These are phyloP conservation scores for Aphidius ervi DNA, from an alignment of 1,140 invertebrate genomes.

Conservation along the genomic window DNA sequence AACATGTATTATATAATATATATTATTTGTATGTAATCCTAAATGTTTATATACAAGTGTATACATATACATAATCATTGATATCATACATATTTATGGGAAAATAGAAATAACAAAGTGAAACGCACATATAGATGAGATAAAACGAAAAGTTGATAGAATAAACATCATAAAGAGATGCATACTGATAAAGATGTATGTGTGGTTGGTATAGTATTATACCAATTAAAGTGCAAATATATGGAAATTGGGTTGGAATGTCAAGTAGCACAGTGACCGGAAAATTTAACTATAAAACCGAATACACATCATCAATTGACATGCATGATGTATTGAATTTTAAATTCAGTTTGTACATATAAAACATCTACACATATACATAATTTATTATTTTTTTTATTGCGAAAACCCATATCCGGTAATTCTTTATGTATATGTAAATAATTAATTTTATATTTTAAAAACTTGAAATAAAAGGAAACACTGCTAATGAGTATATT, in stretches of 20 bases:
- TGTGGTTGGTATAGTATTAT: conserved; percentile 26
- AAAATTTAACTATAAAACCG: conserved; percentile 36
- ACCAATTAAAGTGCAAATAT: conserved; percentile 52
- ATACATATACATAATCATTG: background rate
- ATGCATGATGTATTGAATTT: conserved; percentile 15
- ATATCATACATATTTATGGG: conserved; percentile 33
- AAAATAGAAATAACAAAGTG: conserved; percentile 18
- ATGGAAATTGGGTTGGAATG: conserved; percentile 46
- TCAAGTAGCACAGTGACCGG: conserved; percentile 40
- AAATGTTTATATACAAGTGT: background rate
- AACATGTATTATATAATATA: no score
- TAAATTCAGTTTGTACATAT: conserved; percentile 11
- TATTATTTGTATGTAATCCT: no score
- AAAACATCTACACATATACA: conserved; percentile 1
- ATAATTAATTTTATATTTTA: no score
- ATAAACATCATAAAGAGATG: conserved; percentile 1
- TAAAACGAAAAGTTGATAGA: conserved; percentile 11
- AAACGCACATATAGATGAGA: background rate
- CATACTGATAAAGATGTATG: conserved; percentile 20
- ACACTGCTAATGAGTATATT: no score
- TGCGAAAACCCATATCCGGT: no score
- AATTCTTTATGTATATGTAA: no score
- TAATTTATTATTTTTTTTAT: no score
- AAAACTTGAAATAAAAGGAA: no score
- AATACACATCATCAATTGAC: conserved; percentile 26